These are phyloP conservation scores for Mus caroli DNA, from an alignment of 2,797 vertebrate species.

Conservation along the genomic window DNA sequence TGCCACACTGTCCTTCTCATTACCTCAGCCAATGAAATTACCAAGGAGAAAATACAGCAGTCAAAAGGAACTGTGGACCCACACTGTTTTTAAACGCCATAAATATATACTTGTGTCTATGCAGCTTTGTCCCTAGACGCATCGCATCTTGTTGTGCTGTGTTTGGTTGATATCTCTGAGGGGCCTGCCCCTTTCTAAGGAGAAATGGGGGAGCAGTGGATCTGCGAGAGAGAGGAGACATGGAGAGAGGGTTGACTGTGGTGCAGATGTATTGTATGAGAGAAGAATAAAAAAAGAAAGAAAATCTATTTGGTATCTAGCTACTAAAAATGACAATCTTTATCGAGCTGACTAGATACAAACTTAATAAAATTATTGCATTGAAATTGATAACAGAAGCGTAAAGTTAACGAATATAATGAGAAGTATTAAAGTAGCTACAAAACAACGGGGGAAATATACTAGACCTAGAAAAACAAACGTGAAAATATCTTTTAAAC, in stretches of 20 bases:
- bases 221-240: no score
- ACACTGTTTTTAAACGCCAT: slow-evolving; percentile 1
- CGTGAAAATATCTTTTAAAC: not conserved
- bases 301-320: not conserved
- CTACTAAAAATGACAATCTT: slow-evolving; percentile 30
- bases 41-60: not conserved
- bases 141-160: no score
- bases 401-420: not conserved
- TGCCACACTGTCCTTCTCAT: not conserved
- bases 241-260: no score
- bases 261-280: not conserved
- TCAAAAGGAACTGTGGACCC: not conserved
- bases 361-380: slow-evolving; percentile 46
- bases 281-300: not conserved
- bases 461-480: not conserved
- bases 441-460: slow-evolving; percentile 26
- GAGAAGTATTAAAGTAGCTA: not conserved
- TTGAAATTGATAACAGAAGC: slow-evolving; percentile 27
- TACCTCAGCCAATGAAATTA: not conserved
- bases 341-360: not conserved
- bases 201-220: not conserved
- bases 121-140: no score
- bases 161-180: not conserved
- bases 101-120: not conserved
- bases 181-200: no score